Evolutionary conservation across 2,797 vertebrate genomes (phyloP), one percentile per base, ranked within the genome.

Genomic region (Spinibarbus caldwelli): DNA sequence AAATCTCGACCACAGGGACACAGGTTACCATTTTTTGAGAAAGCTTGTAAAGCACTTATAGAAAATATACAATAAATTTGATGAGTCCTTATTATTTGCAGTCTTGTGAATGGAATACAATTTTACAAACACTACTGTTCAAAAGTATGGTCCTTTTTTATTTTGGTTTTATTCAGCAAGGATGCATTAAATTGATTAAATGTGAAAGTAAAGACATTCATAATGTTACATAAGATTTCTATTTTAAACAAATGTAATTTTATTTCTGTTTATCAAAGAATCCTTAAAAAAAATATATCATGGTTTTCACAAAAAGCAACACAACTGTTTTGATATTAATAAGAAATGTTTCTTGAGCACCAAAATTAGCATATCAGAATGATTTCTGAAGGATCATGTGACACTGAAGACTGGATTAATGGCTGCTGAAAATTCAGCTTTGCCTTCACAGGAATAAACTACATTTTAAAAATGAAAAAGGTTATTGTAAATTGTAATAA

Each of bases 1-100:
- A 85, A 96, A 98, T 86, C 90, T 98, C 91, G 96, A 98, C 90
- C 97, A 99, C 94, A 91, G 97, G 90, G 97, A 98, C 83, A 83
- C 96, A 96, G 97, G 97, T 98, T 87, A 94, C 93, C 47, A 76
- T 66, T 73, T 36, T 26, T 73, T 62, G 26, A 64, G 4, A 80
- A 54, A 41, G n/a, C 17, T 57, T 72, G 41, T 15, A 34, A 3
- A 34, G 31, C 31, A 34, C 4, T 34, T 2, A 34, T n/a, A n/a
- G n/a, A n/a, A n/a, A n/a, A n/a, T n/a, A n/a, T n/a, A n/a, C n/a
- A n/a, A n/a, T n/a, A 34, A 34, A 3, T 3, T 34, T 34, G 31
- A 3, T 34, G 2, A 34, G 15, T 75, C 14, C 29, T 75, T 73
- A 36, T 45, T 23, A 73, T 81, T 71, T 81, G 66, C 47, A 71